Base-by-base conservation (phyloP, 2,113 vertebrate genomes). In the Neotragus moschatus region DNA sequence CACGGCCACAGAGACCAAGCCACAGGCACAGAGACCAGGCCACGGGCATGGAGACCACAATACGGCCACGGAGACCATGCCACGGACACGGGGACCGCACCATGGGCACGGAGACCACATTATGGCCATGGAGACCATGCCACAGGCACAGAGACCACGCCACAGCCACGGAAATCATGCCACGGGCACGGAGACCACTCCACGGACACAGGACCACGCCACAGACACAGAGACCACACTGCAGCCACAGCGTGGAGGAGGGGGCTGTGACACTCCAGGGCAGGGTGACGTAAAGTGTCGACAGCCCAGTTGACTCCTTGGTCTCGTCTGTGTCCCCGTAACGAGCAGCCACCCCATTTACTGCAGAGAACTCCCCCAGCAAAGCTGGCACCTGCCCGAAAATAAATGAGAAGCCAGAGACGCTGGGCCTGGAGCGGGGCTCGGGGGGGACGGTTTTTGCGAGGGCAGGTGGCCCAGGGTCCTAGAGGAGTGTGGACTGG, bases 81-180 rank as follows among this genome's bases (percentile, higher is more conserved):
- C 25, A 12, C 0, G 0, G 56, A 0, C 25, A 58, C 0, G 4
- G 56, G 9, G 56, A 11, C 8, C 55, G 4, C 0, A 0, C 25
- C 25, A 26, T 0, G 0, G 58, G 0, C 12, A 60, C 5, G 0
- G 58, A 2, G 26, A 58, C 4, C 56, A 26, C 0, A 0, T 11
- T 10, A 26, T 11, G 0, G 56, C 0, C 56, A 58, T 0, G 17
- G 23, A 10, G 55, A 25, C 21, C 55, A 56, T 1, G 0, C 10
- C 25, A 58, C 1, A 0, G 56, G 0, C 56, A 26, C 0, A 1
- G 25, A 28, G 25, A 13, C 11, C 58, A 13, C 0, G 2, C 12
- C 26, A 13, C 5, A 0, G 60, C 0, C 28, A 61, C 0, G 6
- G 13, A 30, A 6, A 61, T 1, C 30, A 33, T 0, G 1, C 3